Evolutionary conservation across 2,888 invertebrate genomes (phyloP).

Genomic region (Neuroscelio doddi): DNA sequence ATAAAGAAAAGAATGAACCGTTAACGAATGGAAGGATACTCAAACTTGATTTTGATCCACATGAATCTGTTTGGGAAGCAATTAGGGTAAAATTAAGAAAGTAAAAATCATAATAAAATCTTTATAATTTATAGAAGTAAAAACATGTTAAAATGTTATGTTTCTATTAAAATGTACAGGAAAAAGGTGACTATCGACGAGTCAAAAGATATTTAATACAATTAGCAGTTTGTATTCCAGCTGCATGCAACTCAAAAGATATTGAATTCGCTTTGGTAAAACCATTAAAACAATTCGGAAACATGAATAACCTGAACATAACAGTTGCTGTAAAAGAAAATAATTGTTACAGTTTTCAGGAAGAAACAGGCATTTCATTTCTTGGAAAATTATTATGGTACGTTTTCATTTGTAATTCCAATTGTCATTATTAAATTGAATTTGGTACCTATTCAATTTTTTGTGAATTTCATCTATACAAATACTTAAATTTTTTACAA

Average conservation of each 20-base stretch:
- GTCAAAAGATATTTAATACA: constrained; percentile 51
- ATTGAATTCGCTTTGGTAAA: constrained; percentile 74
- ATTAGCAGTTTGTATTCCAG: constrained; percentile 77
- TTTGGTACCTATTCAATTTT: no score
- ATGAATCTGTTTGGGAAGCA: constrained; percentile 59
- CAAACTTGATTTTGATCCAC: constrained; percentile 53
- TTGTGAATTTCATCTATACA: no score
- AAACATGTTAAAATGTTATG: no score
- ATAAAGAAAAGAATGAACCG: constrained; percentile 44
- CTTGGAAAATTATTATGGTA: constrained; percentile 53
- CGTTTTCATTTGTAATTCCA: constrained; percentile 7
- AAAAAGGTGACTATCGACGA: constrained; percentile 58
- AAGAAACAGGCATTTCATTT: constrained; percentile 45
- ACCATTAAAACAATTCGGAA: constrained; percentile 69
- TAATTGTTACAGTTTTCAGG: constrained; percentile 51
- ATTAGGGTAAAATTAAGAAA: constrained; percentile 50
- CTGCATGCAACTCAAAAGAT: constrained; percentile 75
- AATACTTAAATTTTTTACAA: no score
- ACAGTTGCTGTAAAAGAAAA: constrained; percentile 47
- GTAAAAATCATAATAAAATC: not conserved
- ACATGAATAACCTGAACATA: constrained; percentile 47
- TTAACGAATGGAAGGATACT: constrained; percentile 28
- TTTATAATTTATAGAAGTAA: no score
- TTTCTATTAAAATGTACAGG: no score
- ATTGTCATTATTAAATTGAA: no score